These are phyloP conservation scores for Rana temporaria DNA, from an alignment of 2,113 vertebrate species.

Conservation along the genomic window DNA sequence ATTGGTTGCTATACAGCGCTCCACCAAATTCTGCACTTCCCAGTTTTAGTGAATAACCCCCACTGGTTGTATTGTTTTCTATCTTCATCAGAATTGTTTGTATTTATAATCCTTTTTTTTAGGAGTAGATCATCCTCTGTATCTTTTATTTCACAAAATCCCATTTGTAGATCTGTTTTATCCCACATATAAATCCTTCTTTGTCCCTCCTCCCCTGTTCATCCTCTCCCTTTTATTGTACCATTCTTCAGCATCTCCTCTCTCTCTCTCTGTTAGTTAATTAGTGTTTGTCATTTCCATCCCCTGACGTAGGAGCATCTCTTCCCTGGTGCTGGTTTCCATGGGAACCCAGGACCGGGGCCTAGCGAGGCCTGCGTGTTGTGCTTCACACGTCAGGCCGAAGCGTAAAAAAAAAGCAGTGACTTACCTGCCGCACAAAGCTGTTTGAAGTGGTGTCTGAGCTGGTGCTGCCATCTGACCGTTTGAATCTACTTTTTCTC, in stretches of 20 bases:
- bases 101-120: too few species aligned
- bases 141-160: not conserved
- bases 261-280: constrained; percentile 48
- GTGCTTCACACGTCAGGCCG: constrained; percentile 30
- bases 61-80: too few species aligned
- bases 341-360: constrained; percentile 52
- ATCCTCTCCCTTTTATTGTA: not conserved
- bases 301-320: constrained; percentile 56
- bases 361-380: constrained; percentile 44
- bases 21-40: too few species aligned
- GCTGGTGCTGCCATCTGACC: constrained; percentile 93
- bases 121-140: not conserved
- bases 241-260: not conserved
- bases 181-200: not conserved
- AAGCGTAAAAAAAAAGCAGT: constrained; percentile 10
- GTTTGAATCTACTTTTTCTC: constrained; percentile 93
- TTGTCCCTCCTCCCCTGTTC: constrained; percentile 2
- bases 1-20: too few species aligned
- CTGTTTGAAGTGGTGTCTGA: constrained; percentile 98
- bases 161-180: not conserved
- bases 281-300: constrained; percentile 57
- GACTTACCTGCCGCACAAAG: constrained; percentile 91
- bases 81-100: too few species aligned
- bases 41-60: too few species aligned
- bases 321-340: constrained; percentile 53